Percentiles rank a stretch among this genome's conserved stretches.
Conservation (phyloP, 2,888 invertebrate species). For the Trissolcus brochymenae region DNA sequence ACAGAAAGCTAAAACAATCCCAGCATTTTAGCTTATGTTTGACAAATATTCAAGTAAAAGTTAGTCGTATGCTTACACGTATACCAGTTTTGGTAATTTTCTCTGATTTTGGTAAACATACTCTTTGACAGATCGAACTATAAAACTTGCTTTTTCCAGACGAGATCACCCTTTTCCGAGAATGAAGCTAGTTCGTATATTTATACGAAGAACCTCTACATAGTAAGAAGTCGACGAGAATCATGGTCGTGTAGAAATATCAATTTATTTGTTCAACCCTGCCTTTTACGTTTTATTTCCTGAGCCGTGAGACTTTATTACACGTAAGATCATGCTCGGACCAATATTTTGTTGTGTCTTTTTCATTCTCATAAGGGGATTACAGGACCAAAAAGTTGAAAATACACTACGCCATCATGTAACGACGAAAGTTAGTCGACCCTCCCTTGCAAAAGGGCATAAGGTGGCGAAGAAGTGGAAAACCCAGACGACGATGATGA, state of each 20-base stretch:
- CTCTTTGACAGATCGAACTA: conserved; percentile 28
- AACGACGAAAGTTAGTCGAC: conserved; percentile 50
- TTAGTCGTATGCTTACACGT: too few species aligned
- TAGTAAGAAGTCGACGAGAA: conserved; percentile 31
- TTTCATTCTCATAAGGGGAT: conserved; percentile 63
- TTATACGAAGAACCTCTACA: conserved; percentile 44
- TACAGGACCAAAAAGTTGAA: conserved; percentile 35
- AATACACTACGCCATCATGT: conserved; percentile 51
- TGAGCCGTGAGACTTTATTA: conserved; percentile 61
- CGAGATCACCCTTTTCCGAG: conserved; percentile 48
- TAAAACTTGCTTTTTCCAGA: conserved; percentile 15
- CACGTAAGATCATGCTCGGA: conserved; percentile 69
- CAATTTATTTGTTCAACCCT: conserved; percentile 63
- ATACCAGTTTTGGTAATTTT: conserved; percentile 13
- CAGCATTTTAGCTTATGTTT: too few species aligned
- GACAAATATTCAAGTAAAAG: too few species aligned
- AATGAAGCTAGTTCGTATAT: conserved; percentile 43
- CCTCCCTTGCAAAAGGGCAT: conserved; percentile 37
- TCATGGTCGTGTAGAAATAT: conserved; percentile 59
- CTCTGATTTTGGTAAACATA: conserved; percentile 47
- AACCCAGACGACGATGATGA: conserved; percentile 43
- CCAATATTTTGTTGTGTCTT: conserved; percentile 63
- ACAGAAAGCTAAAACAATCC: too few species aligned
- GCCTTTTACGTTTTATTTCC: conserved; percentile 64
- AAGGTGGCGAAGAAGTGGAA: conserved; percentile 36